Base-by-base conservation (phyloP, 2,113 vertebrate genomes). In the Labeo rohita region DNA sequence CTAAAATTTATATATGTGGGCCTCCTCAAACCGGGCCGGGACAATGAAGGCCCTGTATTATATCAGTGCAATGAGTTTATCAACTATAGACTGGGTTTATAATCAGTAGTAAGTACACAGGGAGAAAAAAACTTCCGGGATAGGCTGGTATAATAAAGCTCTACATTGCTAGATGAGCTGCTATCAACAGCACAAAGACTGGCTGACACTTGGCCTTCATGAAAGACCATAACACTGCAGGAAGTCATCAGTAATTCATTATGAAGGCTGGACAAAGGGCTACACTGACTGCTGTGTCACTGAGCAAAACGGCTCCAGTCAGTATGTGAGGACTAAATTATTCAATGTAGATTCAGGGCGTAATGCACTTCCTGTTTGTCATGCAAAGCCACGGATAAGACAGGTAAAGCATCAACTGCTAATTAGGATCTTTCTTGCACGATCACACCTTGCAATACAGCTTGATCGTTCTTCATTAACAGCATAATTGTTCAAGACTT, bases 211-310 rank as follows among this genome's bases (percentile, higher is more conserved):
- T 81, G 61, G 61, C 23, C 61, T 81, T 81, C 80, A 81, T 43
- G 5, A 81, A 63, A 81, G 21, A 47, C 79, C 79, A 66, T 59
- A 81, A 43, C 21, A 16, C 43, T 0, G 21, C 78, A 65, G 79
- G 79, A 81, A 81, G 59, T 66, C 80, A 68, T 81, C 80, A 66
- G 80, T 81, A 66, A 81, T 66, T 81, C 61, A 66, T 81, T 81
- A 81, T 66, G 80, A 49, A 81, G 23, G 80, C 61, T 11, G 23
- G 80, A 68, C 77, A 66, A 81, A 81, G 79, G 45, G 23, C 45
- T 49, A 47, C 59, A 66, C 43, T 16, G 79, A 66, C 79, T 23
- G n/a, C 43, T 81, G 59, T 61, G 56, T 47, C 45, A 68, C 61
- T 36, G 45, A 66, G 80, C 80, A 49, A 68, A 81, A 81, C 43